Conservation (phyloP, 2,113 vertebrate genomes). For the Hippocampus guttulatus region DNA sequence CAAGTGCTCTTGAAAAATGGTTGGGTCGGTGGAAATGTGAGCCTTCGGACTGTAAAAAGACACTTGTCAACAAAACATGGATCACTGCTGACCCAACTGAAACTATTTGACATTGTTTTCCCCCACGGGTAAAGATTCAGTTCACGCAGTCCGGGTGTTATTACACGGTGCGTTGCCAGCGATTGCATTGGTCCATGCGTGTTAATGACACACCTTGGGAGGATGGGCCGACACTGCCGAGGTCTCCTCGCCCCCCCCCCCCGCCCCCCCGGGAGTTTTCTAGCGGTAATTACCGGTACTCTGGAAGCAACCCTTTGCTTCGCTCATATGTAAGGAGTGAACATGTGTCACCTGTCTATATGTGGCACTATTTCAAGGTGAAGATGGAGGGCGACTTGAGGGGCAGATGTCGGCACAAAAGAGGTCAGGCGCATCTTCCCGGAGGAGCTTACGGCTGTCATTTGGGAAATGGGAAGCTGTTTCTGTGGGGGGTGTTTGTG, state of each 20-base stretch:
- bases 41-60: background rate
- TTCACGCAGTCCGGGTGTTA: constrained; percentile 12
- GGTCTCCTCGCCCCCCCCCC: constrained; percentile 53
- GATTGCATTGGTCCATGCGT: constrained; percentile 27
- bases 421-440: background rate
- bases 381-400: background rate
- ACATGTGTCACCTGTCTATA: background rate
- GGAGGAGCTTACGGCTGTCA: constrained; percentile 8
- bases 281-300: constrained; percentile 66
- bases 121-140: background rate
- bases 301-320: constrained; percentile 26
- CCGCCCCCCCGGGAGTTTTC: constrained; percentile 42
- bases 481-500: constrained; percentile 2
- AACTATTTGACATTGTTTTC: background rate
- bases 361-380: constrained; percentile 17
- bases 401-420: constrained; percentile 4
- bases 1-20: background rate
- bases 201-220: constrained; percentile 68
- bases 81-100: background rate
- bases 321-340: constrained; percentile 3
- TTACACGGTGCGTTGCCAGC: constrained; percentile 20
- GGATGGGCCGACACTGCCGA: constrained; percentile 20
- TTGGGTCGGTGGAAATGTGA: background rate
- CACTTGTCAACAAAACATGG: background rate
- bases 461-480: constrained; percentile 9